These are phyloP conservation scores for Cisticola juncidis DNA, from an alignment of 2,113 vertebrate species.

Conservation along the genomic window DNA sequence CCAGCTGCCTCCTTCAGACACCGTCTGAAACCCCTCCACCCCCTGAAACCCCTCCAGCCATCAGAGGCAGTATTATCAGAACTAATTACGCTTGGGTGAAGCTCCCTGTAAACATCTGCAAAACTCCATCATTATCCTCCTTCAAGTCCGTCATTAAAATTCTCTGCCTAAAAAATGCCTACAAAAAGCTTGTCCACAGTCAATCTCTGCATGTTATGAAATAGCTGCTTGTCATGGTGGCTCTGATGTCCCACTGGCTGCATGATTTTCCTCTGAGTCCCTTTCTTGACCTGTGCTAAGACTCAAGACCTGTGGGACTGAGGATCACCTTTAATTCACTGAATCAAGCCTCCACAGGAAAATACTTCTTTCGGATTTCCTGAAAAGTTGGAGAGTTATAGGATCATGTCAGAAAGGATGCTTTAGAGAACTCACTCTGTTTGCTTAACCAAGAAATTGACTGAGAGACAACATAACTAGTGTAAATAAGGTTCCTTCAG, in stretches of 20 bases:
- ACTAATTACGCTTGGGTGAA: neutral
- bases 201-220: neutral
- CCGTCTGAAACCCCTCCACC: neutral
- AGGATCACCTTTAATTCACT: neutral
- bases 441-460: neutral
- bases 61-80: neutral
- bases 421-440: neutral
- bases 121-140: neutral
- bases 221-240: neutral
- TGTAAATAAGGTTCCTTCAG: neutral
- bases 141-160: neutral
- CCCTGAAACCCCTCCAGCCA: neutral
- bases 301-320: neutral
- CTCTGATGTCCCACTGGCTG: accelerated
- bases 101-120: neutral
- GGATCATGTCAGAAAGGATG: neutral
- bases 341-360: neutral
- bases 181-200: neutral
- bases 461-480: neutral
- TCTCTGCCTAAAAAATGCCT: neutral
- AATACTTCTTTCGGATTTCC: neutral
- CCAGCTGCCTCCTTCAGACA: neutral
- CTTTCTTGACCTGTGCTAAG: neutral
- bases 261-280: neutral
- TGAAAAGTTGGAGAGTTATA: neutral